Evolutionary conservation across 1,140 invertebrate species (phyloP).

Genomic region (Drosophila sp.): DNA sequence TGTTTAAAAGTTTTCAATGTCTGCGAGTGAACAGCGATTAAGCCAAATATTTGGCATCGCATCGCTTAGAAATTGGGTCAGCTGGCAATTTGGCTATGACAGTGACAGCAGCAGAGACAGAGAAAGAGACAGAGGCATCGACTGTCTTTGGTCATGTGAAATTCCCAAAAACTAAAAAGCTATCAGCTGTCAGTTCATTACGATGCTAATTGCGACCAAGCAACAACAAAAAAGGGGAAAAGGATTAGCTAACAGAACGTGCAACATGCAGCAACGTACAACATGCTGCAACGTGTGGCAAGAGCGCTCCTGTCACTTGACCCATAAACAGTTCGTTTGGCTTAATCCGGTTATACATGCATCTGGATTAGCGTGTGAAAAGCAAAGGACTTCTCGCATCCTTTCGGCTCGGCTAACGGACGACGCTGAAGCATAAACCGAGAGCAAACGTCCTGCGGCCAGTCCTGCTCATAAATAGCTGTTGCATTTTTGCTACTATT

Average conservation of each 20-base stretch:
- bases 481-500: not conserved
- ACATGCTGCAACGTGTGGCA: conserved; percentile 30
- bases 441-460: not conserved
- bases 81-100: conserved; percentile 52
- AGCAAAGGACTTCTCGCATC: not conserved
- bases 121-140: conserved; percentile 1
- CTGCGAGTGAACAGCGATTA: conserved; percentile 54
- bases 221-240: conserved; percentile 6
- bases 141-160: conserved; percentile 39
- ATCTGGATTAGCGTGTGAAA: conserved; percentile 64
- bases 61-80: conserved; percentile 58
- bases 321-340: conserved; percentile 66
- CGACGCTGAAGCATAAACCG: not conserved
- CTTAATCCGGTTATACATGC: conserved; percentile 71
- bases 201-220: conserved; percentile 61
- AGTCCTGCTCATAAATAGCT: not conserved
- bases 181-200: conserved; percentile 74
- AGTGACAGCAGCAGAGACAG: not conserved
- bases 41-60: conserved; percentile 68
- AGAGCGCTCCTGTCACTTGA: conserved; percentile 24
- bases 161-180: conserved; percentile 60
- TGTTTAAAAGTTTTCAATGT: conserved; percentile 6
- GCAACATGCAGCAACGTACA: conserved; percentile 8
- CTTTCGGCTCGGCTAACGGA: too few species aligned
- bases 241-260: conserved; percentile 58